phyloP scores from a whole-genome alignment of 2,113 vertebrate genomes.

The Lates calcarifer region DNA sequence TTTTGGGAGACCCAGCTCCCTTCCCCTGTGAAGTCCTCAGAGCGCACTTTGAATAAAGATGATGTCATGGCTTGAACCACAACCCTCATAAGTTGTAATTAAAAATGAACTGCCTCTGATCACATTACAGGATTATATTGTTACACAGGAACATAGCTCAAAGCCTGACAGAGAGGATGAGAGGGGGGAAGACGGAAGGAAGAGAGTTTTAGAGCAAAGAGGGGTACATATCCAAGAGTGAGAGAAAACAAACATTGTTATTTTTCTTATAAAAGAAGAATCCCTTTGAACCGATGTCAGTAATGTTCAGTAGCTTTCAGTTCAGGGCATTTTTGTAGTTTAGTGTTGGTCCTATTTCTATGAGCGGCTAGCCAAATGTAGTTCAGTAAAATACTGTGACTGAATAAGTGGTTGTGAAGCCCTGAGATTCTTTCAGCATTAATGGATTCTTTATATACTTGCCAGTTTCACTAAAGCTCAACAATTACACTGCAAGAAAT shows the following conservation, averaged over 20 bases:
- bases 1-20: conserved; percentile 56
- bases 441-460: neutral
- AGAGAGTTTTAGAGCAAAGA: neutral
- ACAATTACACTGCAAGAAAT: neutral
- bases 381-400: neutral
- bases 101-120: conserved; percentile 64
- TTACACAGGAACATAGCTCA: conserved; percentile 46
- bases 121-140: conserved; percentile 63
- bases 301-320: neutral
- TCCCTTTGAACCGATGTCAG: conserved; percentile 1
- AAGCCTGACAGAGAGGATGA: conserved; percentile 31
- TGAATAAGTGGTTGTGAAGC: neutral
- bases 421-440: neutral
- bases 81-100: conserved; percentile 59
- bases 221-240: neutral
- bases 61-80: conserved; percentile 68
- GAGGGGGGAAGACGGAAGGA: neutral
- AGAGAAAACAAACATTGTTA: neutral
- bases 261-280: too few relatives aligned
- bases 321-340: neutral
- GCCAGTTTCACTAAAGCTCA: neutral
- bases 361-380: neutral
- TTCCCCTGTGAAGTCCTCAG: conserved; percentile 31
- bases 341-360: neutral
- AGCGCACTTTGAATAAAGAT: conserved; percentile 56